Conservation (phyloP, 1,140 invertebrate genomes). For the Anastrepha ludens region DNA sequence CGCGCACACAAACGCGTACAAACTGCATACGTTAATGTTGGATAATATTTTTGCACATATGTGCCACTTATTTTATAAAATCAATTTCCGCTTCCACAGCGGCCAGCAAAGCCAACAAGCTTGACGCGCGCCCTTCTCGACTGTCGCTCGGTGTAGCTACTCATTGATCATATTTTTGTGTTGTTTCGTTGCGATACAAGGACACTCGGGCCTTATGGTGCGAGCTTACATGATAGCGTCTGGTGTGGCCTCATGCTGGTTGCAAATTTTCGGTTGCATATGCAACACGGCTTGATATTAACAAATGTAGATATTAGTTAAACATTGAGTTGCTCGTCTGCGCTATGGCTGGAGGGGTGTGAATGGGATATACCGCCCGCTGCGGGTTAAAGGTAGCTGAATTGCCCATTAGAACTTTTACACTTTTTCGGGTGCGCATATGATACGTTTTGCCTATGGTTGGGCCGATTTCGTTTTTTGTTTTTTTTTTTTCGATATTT, state of each 20-base stretch:
- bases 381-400: slow-evolving; percentile 36
- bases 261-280: slow-evolving; percentile 12
- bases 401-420: slow-evolving; percentile 15
- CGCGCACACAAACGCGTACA: neutral
- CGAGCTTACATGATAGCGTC: neutral
- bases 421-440: too few relatives aligned
- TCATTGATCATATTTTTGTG: slow-evolving; percentile 34
- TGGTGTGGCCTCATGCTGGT: slow-evolving; percentile 25
- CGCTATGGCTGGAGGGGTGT: slow-evolving; percentile 1
- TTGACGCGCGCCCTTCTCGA: neutral
- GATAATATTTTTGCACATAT: slow-evolving; percentile 50
- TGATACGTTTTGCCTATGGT: neutral
- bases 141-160: neutral
- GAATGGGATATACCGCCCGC: slow-evolving; percentile 18
- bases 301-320: slow-evolving; percentile 41
- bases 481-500: neutral
- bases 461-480: slow-evolving; percentile 5
- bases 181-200: neutral
- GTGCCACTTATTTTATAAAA: slow-evolving; percentile 47
- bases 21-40: slow-evolving; percentile 34
- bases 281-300: slow-evolving; percentile 16
- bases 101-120: neutral
- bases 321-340: neutral
- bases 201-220: neutral
- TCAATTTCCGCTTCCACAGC: slow-evolving; percentile 29